These are phyloP conservation scores for Drosophila maculinotata DNA, from an alignment of 2,888 invertebrate genomes.

Conservation along the genomic window DNA sequence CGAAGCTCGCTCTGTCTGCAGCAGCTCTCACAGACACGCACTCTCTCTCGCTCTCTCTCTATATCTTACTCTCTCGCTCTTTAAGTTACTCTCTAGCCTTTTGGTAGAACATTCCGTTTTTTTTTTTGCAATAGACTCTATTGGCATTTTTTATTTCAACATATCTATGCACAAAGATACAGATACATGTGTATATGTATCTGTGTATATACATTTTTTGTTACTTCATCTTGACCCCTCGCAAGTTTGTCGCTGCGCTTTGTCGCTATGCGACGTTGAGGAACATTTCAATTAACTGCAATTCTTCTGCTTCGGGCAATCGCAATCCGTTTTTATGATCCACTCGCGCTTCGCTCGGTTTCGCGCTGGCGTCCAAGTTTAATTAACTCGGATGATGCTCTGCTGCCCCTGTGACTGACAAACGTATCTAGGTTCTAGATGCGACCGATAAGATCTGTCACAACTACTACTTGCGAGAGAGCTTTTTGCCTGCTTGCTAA, in stretches of 20 bases:
- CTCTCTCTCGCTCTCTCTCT: constrained; percentile 14
- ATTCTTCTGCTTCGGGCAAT: constrained; percentile 60
- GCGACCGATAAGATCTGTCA: constrained; percentile 70
- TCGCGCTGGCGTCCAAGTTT: constrained; percentile 63
- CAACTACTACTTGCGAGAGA: not conserved
- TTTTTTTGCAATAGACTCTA: constrained; percentile 49
- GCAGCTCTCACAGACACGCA: constrained; percentile 13
- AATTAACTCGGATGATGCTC: constrained; percentile 78
- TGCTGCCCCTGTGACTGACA: constrained; percentile 67
- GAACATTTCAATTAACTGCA: constrained; percentile 84
- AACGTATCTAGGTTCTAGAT: constrained; percentile 72
- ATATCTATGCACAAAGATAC: constrained; percentile 41
- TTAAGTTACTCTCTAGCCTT: constrained; percentile 43
- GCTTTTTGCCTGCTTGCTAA: constrained; percentile 40
- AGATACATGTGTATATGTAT: constrained; percentile 3
- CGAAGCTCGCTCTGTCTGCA: constrained; percentile 39
- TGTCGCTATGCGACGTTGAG: constrained; percentile 56
- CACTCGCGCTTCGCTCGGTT: constrained; percentile 42
- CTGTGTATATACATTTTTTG: constrained; percentile 19
- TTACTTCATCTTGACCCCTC: constrained; percentile 52
- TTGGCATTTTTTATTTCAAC: constrained; percentile 55
- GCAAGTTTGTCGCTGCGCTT: constrained; percentile 42
- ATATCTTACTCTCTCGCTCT: constrained; percentile 31
- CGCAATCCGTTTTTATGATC: constrained; percentile 72
- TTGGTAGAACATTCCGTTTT: constrained; percentile 44